Evolutionary conservation across 2,797 vertebrate genomes (phyloP).

Genomic region (Alauda arvensis): DNA sequence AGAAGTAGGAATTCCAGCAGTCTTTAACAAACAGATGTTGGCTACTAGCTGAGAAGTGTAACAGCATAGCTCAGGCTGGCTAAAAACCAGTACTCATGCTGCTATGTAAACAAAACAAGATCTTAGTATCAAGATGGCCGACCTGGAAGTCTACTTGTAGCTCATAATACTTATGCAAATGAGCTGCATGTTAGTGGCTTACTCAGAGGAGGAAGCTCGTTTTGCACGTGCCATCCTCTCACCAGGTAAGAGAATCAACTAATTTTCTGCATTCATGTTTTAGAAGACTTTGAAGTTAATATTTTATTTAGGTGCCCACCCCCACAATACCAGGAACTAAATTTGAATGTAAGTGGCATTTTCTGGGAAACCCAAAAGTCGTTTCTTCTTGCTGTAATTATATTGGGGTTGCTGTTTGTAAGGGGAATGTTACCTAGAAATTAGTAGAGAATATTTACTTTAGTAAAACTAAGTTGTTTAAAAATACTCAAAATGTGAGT

Average conservation of each 20-base stretch:
- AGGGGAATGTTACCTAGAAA: background rate
- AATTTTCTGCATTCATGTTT: constrained; percentile 4
- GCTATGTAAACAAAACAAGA: constrained; percentile 47
- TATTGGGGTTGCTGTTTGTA: background rate
- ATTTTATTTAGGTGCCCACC: background rate
- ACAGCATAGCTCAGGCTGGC: constrained; percentile 15
- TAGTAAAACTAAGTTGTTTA: background rate
- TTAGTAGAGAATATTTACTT: background rate
- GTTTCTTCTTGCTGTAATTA: background rate
- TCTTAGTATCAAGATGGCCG: constrained; percentile 66
- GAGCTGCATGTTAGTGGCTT: constrained; percentile 53
- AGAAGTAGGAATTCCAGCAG: constrained; percentile 51
- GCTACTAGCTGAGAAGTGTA: constrained; percentile 30
- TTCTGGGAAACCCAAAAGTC: constrained; percentile 15
- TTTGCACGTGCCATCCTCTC: constrained; percentile 53
- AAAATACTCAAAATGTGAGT: background rate
- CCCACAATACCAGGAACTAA: constrained; percentile 12
- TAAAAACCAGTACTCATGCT: constrained; percentile 27
- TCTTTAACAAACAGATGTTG: constrained; percentile 51
- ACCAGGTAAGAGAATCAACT: constrained; percentile 71
- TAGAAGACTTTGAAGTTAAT: background rate
- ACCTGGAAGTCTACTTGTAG: constrained; percentile 67
- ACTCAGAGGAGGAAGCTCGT: constrained; percentile 60
- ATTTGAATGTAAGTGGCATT: background rate
- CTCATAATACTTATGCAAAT: constrained; percentile 56